phyloP scores from a whole-genome alignment of 2,888 invertebrate genomes.

The Emmelina monodactyla region DNA sequence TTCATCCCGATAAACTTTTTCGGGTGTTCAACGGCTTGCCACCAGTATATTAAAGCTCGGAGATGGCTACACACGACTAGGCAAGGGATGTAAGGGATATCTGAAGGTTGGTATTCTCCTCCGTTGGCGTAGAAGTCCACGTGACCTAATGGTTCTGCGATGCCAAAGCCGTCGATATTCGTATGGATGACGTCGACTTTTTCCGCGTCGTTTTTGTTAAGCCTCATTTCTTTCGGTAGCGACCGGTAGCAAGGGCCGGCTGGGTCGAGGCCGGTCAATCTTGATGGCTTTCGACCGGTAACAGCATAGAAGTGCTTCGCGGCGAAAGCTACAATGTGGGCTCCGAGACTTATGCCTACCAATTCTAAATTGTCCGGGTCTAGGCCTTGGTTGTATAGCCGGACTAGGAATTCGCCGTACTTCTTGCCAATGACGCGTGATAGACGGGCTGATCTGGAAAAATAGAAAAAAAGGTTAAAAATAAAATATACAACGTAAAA shows the following conservation, averaged over 20 bases:
- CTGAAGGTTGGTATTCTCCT: slow-evolving; percentile 48
- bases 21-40: slow-evolving; percentile 48
- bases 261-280: slow-evolving; percentile 47
- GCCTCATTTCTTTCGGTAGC: slow-evolving; percentile 26
- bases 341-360: slow-evolving; percentile 44
- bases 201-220: slow-evolving; percentile 30
- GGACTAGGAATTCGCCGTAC: slow-evolving; percentile 41
- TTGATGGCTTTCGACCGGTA: slow-evolving; percentile 37
- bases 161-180: slow-evolving; percentile 56
- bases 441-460: slow-evolving; percentile 44
- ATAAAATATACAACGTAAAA: too few relatives aligned
- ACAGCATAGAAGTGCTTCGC: slow-evolving; percentile 37
- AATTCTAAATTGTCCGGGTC: slow-evolving; percentile 37
- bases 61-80: slow-evolving; percentile 44
- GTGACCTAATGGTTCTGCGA: slow-evolving; percentile 43
- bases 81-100: slow-evolving; percentile 43
- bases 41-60: slow-evolving; percentile 39
- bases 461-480: slow-evolving; percentile 4
- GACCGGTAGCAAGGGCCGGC: slow-evolving; percentile 50
- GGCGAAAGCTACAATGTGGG: slow-evolving; percentile 36
- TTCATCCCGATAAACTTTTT: slow-evolving; percentile 42
- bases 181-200: slow-evolving; percentile 46
- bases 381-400: slow-evolving; percentile 31
- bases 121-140: slow-evolving; percentile 52
- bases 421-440: slow-evolving; percentile 34